Evolutionary conservation across 2,797 vertebrate genomes (phyloP).

Genomic region (Tympanoctomys barrerae): DNA sequence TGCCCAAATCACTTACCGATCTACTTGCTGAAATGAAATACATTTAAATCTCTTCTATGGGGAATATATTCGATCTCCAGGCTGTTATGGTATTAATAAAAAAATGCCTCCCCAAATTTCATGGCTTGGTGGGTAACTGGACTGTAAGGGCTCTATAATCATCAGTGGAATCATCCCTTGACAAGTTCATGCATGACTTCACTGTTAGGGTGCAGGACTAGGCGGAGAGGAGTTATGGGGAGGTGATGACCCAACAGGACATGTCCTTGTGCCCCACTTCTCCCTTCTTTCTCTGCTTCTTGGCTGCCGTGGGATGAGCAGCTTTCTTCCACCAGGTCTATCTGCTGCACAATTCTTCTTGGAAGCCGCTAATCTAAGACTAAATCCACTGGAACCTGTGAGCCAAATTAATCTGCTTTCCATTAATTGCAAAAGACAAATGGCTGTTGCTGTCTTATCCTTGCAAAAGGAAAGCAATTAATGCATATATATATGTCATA

Average conservation of each 20-base stretch:
- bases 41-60: conserved; percentile 2
- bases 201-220: background rate
- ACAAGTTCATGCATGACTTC: background rate
- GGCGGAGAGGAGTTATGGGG: background rate
- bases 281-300: background rate
- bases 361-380: background rate
- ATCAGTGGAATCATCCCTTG: background rate
- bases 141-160: background rate
- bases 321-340: background rate
- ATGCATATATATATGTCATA: background rate
- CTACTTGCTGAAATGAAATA: conserved; percentile 43
- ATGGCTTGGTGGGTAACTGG: background rate
- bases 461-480: background rate
- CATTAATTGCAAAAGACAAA: background rate
- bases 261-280: background rate
- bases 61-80: background rate
- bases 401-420: background rate
- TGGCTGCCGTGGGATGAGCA: background rate
- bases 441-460: background rate
- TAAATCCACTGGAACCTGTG: background rate
- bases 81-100: background rate
- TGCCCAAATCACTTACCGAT: conserved; percentile 28
- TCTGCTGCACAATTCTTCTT: background rate
- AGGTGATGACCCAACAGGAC: background rate
- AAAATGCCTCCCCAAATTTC: background rate